Evolutionary conservation across 2,113 vertebrate genomes (phyloP).

Genomic region (Amphilophus citrinellus): DNA sequence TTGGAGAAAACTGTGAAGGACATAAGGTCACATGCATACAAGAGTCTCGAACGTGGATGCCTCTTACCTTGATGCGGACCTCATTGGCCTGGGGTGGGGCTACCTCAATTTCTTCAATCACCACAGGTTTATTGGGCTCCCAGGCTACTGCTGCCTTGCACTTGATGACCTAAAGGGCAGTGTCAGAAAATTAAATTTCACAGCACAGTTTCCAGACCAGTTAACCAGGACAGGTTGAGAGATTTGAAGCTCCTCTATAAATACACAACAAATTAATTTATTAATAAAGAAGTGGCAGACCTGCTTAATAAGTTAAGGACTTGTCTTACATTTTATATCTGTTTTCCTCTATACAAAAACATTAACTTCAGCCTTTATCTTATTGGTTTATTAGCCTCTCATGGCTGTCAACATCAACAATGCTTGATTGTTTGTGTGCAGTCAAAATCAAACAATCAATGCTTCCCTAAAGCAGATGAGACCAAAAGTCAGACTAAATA

Average conservation of each 20-base stretch:
- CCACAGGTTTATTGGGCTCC: conserved; percentile 84
- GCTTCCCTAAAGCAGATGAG: too few relatives aligned
- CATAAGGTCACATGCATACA: neutral
- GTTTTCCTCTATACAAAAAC: too few relatives aligned
- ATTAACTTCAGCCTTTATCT: too few relatives aligned
- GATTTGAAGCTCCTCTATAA: neutral
- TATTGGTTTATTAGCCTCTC: too few relatives aligned
- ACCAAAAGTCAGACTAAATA: too few relatives aligned
- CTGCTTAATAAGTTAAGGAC: too few relatives aligned
- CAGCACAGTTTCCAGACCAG: neutral
- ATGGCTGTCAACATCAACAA: too few relatives aligned
- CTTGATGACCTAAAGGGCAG: conserved; percentile 85
- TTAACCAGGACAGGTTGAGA: neutral
- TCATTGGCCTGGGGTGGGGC: conserved; percentile 86
- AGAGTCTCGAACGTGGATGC: neutral
- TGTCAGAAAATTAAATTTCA: neutral
- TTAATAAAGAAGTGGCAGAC: neutral
- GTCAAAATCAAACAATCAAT: too few relatives aligned
- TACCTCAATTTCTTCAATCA: conserved; percentile 90
- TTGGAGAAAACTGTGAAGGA: rapidly evolving
- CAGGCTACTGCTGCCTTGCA: conserved; percentile 89
- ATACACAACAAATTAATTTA: neutral
- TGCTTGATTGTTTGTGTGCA: too few relatives aligned
- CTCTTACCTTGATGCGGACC: conserved; percentile 87
- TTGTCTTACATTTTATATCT: too few relatives aligned